These are phyloP conservation scores for Axea sp. DNA, from an alignment of 2,888 invertebrate genomes.

Conservation along the genomic window DNA sequence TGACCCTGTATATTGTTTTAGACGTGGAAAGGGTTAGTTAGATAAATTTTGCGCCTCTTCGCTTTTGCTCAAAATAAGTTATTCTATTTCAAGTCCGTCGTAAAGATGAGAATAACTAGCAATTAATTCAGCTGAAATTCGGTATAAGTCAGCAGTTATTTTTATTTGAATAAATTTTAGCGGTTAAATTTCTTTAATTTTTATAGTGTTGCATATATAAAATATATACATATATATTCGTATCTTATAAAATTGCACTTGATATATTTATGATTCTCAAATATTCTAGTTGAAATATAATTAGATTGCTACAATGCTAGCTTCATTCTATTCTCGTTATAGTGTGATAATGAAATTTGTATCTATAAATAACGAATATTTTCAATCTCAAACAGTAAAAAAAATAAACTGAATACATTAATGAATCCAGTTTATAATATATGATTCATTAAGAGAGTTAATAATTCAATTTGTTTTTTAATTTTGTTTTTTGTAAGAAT, in stretches of 20 bases:
- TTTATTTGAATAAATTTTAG: too few relatives aligned
- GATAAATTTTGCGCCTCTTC: conserved; percentile 46
- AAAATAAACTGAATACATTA: conserved; percentile 1
- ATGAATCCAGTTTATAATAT: too few relatives aligned
- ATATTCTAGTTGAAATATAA: conserved; percentile 1
- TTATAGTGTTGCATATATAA: too few relatives aligned
- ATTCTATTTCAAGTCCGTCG: conserved; percentile 40
- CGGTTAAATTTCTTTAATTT: too few relatives aligned
- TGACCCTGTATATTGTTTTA: conserved; percentile 58
- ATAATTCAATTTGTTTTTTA: too few relatives aligned
- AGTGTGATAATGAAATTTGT: conserved; percentile 58
- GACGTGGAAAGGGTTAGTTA: conserved; percentile 51
- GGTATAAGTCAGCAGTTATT: neutral
- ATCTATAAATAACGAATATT: conserved; percentile 44
- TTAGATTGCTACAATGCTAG: conserved; percentile 31
- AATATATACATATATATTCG: too few relatives aligned
- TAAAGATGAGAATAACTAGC: conserved; percentile 26
- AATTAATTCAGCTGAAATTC: conserved; percentile 21
- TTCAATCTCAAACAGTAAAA: conserved; percentile 4
- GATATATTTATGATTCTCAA: too few relatives aligned
- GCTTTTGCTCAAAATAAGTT: conserved; percentile 51
- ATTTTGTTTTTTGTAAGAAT: too few relatives aligned
- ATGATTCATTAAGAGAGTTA: too few relatives aligned
- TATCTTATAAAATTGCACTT: too few relatives aligned
- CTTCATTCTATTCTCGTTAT: conserved; percentile 42